These are phyloP conservation scores for Podarcis siculus DNA, from an alignment of 2,797 vertebrate genomes.

Conservation along the genomic window DNA sequence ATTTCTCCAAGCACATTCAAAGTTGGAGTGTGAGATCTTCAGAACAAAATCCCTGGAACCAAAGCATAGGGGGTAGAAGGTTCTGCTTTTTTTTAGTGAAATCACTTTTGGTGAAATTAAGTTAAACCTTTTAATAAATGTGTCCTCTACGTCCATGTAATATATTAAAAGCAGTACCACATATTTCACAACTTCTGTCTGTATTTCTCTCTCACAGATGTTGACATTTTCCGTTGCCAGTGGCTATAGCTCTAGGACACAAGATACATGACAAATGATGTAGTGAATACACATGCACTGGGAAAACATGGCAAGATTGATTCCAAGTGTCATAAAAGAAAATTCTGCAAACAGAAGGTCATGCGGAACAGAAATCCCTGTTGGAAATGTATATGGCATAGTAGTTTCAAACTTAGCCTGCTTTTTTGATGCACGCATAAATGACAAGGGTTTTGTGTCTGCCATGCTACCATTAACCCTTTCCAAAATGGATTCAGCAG, in stretches of 20 bases:
- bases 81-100: background rate
- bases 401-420: slow-evolving; percentile 6
- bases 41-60: background rate
- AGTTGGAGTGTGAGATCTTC: too few relatives aligned
- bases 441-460: background rate
- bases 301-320: slow-evolving; percentile 4
- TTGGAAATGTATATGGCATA: background rate
- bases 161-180: background rate
- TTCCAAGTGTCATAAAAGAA: slow-evolving; percentile 28
- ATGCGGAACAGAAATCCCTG: slow-evolving; percentile 15
- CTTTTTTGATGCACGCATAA: background rate
- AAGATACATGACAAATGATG: slow-evolving; percentile 17
- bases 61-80: background rate
- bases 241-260: background rate
- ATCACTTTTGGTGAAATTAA: background rate
- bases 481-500: background rate
- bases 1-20: too few relatives aligned
- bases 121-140: background rate
- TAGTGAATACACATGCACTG: slow-evolving; percentile 16
- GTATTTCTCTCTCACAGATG: background rate
- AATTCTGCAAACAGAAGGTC: background rate
- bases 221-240: slow-evolving; percentile 2
- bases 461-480: background rate
- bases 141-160: too few relatives aligned
- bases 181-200: background rate